Evolutionary conservation across 2,113 vertebrate genomes (phyloP).

Genomic region (Scomber colias): DNA sequence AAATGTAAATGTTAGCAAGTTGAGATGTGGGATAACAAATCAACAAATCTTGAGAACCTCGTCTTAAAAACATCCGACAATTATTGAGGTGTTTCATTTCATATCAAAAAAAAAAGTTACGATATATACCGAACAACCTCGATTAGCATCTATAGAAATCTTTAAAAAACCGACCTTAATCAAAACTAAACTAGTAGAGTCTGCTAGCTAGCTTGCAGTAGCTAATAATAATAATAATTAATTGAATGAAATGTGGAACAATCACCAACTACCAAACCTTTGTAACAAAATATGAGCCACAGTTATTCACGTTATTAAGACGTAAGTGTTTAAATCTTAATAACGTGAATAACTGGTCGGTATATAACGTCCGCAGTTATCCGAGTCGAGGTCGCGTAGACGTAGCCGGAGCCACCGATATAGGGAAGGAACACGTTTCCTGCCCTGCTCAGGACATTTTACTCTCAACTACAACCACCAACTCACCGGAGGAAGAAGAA

Average conservation of each 20-base stretch:
- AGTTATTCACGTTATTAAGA: not conserved
- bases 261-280: too few relatives aligned
- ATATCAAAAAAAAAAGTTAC: too few relatives aligned
- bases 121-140: too few relatives aligned
- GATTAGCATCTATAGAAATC: too few relatives aligned
- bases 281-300: not conserved
- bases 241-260: too few relatives aligned
- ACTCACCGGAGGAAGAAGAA: constrained; percentile 46
- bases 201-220: too few relatives aligned
- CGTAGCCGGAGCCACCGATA: constrained; percentile 6
- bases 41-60: not conserved
- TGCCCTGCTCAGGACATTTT: constrained; percentile 78
- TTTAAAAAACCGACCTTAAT: too few relatives aligned
- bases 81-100: too few relatives aligned
- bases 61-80: too few relatives aligned
- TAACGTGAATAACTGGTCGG: not conserved
- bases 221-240: too few relatives aligned
- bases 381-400: not conserved
- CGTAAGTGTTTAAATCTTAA: too few relatives aligned
- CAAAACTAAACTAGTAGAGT: too few relatives aligned
- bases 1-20: not conserved
- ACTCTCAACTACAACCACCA: constrained; percentile 62
- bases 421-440: constrained; percentile 9
- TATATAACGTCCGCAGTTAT: not conserved
- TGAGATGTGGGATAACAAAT: not conserved